Conservation (phyloP, 2,888 invertebrate species). For the Carterocephalus palaemon region DNA sequence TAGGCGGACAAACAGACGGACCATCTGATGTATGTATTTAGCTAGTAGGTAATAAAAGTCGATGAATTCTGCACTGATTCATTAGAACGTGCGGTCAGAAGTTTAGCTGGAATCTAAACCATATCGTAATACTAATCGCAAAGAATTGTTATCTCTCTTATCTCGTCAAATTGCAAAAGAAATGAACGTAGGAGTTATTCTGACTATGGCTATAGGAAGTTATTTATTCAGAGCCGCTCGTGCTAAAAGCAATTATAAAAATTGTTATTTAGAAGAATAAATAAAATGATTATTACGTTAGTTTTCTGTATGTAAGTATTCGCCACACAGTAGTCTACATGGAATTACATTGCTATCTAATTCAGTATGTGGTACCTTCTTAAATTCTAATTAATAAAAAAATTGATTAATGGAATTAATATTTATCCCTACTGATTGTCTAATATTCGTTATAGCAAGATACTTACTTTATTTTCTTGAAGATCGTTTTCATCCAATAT, state of each 20-base stretch:
- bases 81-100: not conserved
- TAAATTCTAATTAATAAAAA: too few species aligned
- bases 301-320: too few species aligned
- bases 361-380: too few species aligned
- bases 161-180: conserved; percentile 14
- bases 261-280: too few species aligned
- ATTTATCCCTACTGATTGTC: too few species aligned
- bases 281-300: too few species aligned
- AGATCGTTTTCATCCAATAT: conserved; percentile 41
- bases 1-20: too few species aligned
- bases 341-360: too few species aligned
- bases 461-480: conserved; percentile 49
- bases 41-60: too few species aligned
- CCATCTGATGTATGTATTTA: too few species aligned
- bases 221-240: conserved; percentile 6
- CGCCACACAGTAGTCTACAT: too few species aligned
- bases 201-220: conserved; percentile 6
- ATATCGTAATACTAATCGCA: conserved; percentile 17
- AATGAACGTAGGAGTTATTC: conserved; percentile 9
- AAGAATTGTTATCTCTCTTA: conserved; percentile 15
- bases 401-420: too few species aligned
- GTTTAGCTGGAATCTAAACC: conserved; percentile 7
- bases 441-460: not conserved
- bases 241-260: not conserved
- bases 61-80: conserved; percentile 4